A percentile compares a stretch with the other conserved stretches of the same genome.
phyloP scores from a whole-genome alignment of 2,888 invertebrate genomes.

The Metopia argyrocephala region DNA sequence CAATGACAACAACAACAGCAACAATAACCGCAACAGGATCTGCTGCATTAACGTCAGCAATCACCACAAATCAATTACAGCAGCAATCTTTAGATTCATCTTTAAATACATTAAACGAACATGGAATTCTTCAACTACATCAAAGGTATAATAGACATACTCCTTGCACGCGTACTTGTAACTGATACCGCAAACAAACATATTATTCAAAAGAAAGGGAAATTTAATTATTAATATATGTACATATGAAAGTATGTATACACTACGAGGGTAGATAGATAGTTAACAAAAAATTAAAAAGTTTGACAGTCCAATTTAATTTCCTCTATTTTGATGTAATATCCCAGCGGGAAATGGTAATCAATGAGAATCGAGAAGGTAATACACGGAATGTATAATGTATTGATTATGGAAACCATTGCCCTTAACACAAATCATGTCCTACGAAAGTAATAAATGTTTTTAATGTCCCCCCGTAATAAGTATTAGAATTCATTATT shows the following conservation, averaged over 20 bases:
- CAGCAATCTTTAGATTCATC: conserved; percentile 50
- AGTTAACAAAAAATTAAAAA: neutral
- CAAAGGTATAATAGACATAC: conserved; percentile 49
- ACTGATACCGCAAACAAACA: neutral
- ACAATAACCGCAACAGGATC: conserved; percentile 28
- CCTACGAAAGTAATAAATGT: too few species aligned
- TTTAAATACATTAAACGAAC: conserved; percentile 55
- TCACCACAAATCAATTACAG: conserved; percentile 51
- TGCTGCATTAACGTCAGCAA: conserved; percentile 6
- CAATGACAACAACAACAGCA: conserved; percentile 27
- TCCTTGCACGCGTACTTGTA: neutral
- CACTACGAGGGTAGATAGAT: neutral
- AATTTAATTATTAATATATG: neutral
- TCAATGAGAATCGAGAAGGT: too few species aligned
- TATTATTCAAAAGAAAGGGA: neutral
- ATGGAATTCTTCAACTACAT: conserved; percentile 35
- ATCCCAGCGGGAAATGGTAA: too few species aligned
- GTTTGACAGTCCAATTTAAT: too few species aligned
- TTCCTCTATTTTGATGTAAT: too few species aligned
- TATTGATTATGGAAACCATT: too few species aligned
- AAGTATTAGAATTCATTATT: too few species aligned
- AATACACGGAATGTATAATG: too few species aligned
- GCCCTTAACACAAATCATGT: too few species aligned
- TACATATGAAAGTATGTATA: too few species aligned
- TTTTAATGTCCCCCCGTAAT: too few species aligned